These are phyloP conservation scores for Argyra leucocephala DNA, from an alignment of 2,888 invertebrate species.

Conservation along the genomic window DNA sequence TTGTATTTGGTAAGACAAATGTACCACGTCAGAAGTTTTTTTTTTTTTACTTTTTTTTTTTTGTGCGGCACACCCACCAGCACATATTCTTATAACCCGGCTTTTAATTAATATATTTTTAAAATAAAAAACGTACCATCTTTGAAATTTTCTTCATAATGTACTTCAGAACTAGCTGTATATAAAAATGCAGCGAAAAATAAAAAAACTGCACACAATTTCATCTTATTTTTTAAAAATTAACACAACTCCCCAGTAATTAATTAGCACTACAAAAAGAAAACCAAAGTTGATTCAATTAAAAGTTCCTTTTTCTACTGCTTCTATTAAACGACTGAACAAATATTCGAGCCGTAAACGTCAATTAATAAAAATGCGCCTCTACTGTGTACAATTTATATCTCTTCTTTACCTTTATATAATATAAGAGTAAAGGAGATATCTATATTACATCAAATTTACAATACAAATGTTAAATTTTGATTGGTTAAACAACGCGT, in stretches of 20 bases:
- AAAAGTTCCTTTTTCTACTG: background rate
- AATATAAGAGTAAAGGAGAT: background rate
- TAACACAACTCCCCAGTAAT: background rate
- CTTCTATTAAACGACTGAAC: background rate
- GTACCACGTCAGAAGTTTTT: constrained; percentile 20
- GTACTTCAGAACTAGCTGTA: constrained; percentile 58
- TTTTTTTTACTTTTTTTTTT: too few species aligned
- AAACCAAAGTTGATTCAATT: background rate
- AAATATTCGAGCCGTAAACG: constrained; percentile 16
- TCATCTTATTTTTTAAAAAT: constrained; percentile 43
- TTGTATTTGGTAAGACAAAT: constrained; percentile 16
- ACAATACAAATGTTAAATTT: constrained; percentile 55
- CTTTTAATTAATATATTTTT: background rate
- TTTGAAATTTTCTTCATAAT: constrained; percentile 68
- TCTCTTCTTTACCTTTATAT: constrained; percentile 32
- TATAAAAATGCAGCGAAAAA: constrained; percentile 52
- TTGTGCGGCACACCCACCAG: too few species aligned
- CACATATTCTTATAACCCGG: background rate
- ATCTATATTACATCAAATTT: background rate
- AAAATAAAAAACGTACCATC: constrained; percentile 57
- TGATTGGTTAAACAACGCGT: too few species aligned
- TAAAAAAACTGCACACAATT: constrained; percentile 47
- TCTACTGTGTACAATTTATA: constrained; percentile 29
- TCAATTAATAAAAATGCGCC: constrained; percentile 22
- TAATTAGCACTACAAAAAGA: constrained; percentile 11